Evolutionary conservation across 23 tunicate species (phyloP).

Genomic region (Halocynthia roretzi): DNA sequence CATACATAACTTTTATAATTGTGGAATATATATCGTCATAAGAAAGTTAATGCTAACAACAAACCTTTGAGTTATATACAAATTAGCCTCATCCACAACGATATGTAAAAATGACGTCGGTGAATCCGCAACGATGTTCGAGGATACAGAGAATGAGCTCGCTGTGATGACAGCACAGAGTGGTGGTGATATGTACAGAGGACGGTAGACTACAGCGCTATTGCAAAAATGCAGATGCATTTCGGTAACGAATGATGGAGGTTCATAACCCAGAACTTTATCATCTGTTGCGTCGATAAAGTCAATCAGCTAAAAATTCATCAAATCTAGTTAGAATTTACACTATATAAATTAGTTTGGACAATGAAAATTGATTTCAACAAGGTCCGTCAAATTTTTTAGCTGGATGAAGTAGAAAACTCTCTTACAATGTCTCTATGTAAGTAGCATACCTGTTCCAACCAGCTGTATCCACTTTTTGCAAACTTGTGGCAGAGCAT

Average conservation of each 20-base stretch:
- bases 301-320: conserved; percentile 16
- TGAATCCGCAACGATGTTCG: conserved; percentile 54
- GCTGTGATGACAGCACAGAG: conserved; percentile 38
- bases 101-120: conserved; percentile 33
- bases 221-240: conserved; percentile 49
- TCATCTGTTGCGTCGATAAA: conserved; percentile 62
- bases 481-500: conserved; percentile 36
- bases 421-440: too few species aligned
- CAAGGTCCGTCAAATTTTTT: too few species aligned
- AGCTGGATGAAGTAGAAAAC: too few species aligned
- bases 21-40: neutral
- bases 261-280: conserved; percentile 76
- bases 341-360: neutral
- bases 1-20: neutral
- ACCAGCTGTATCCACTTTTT: conserved; percentile 40
- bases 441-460: conserved; percentile 52
- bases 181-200: conserved; percentile 34
- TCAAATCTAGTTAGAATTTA: neutral
- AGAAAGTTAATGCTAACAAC: neutral
- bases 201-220: conserved; percentile 44
- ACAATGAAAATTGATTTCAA: too few species aligned
- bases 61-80: conserved; percentile 37
- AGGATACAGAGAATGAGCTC: conserved; percentile 53
- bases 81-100: conserved; percentile 34
- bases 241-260: conserved; percentile 70